Evolutionary conservation across 2,888 invertebrate species (phyloP).

Genomic region (Boloria selene): DNA sequence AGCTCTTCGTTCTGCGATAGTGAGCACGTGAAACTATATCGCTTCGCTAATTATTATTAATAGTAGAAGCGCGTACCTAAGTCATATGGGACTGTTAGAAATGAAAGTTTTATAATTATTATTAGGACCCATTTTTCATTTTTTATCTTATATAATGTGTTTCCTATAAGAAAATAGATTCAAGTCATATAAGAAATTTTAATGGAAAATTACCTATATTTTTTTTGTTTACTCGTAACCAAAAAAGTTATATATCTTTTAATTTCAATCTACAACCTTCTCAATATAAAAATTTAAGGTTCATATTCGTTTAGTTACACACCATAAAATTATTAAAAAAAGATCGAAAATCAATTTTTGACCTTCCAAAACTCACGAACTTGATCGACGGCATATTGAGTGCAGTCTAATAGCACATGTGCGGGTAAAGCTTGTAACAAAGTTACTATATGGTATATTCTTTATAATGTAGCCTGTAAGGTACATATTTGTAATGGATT

Average conservation of each 20-base stretch:
- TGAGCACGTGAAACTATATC: conserved; percentile 71
- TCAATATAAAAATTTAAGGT: too few species aligned
- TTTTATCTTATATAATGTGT: neutral
- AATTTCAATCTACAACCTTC: too few species aligned
- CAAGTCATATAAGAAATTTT: too few species aligned
- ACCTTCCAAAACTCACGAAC: conserved; percentile 68
- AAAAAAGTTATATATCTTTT: too few species aligned
- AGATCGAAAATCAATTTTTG: conserved; percentile 41
- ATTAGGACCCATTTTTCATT: neutral
- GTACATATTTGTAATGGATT: conserved; percentile 14
- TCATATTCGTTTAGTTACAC: neutral
- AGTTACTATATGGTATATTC: conserved; percentile 14
- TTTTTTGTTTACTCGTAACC: too few species aligned
- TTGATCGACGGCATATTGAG: conserved; percentile 42
- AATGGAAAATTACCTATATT: too few species aligned
- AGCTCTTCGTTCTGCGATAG: conserved; percentile 71
- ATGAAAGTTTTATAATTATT: conserved; percentile 32
- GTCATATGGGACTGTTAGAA: conserved; percentile 40
- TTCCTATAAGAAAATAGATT: too few species aligned
- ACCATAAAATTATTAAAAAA: neutral
- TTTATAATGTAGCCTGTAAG: conserved; percentile 20
- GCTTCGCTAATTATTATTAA: conserved; percentile 43
- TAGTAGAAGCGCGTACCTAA: conserved; percentile 32
- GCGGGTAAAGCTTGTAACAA: conserved; percentile 6
- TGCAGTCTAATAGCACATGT: conserved; percentile 23